Evolutionary conservation across 1,140 invertebrate species (phyloP).

Genomic region (Neodiprion lecontei): DNA sequence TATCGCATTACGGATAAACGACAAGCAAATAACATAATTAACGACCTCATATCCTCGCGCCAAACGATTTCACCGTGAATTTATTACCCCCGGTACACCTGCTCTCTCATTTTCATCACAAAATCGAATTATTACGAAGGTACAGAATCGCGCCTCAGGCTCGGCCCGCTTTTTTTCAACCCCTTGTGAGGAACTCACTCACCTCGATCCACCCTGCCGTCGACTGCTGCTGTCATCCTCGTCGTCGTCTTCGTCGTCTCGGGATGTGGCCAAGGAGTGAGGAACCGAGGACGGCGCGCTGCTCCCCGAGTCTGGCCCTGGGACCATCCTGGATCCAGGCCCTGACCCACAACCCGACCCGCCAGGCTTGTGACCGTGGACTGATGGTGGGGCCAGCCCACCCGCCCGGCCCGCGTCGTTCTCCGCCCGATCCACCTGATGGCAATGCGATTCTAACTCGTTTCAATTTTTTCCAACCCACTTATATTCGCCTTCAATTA

Average conservation of each 20-base stretch:
- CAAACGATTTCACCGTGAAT: too few relatives aligned
- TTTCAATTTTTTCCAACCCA: conserved; percentile 25
- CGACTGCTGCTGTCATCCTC: conserved; percentile 56
- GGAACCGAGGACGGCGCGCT: conserved; percentile 57
- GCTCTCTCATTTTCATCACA: not conserved
- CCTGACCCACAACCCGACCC: not conserved
- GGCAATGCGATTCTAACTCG: conserved; percentile 22
- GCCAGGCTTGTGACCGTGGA: conserved; percentile 41
- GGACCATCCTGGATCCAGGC: conserved; percentile 57
- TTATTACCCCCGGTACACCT: too few relatives aligned
- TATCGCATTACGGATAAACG: too few relatives aligned
- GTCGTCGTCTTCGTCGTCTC: conserved; percentile 58
- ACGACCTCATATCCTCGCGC: too few relatives aligned
- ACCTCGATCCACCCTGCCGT: conserved; percentile 51
- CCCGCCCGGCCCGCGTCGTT: conserved; percentile 57
- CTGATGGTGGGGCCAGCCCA: conserved; percentile 48
- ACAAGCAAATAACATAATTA: too few relatives aligned
- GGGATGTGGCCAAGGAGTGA: conserved; percentile 57
- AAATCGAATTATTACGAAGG: not conserved
- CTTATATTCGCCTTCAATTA: conserved; percentile 21
- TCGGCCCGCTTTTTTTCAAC: not conserved
- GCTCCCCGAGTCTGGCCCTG: conserved; percentile 57
- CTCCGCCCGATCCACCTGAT: conserved; percentile 59
- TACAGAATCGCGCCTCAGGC: too few relatives aligned
- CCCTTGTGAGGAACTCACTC: conserved; percentile 23